phyloP scores from a whole-genome alignment of 1,140 invertebrate genomes.

The Ylistrum balloti region DNA sequence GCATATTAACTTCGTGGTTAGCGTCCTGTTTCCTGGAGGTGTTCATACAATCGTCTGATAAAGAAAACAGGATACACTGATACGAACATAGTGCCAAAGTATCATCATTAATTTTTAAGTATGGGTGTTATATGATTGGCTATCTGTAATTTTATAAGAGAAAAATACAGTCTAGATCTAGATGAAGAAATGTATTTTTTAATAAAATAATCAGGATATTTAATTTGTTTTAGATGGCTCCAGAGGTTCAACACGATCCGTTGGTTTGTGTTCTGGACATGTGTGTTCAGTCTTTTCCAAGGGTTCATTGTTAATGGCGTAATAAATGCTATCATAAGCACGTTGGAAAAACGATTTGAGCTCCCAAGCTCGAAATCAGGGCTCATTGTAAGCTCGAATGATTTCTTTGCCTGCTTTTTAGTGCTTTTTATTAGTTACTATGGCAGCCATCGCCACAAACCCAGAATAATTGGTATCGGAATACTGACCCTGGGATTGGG shows the following conservation, averaged over 20 bases:
- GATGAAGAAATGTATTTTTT: not conserved
- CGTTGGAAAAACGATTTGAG: constrained; percentile 91
- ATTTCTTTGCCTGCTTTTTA: constrained; percentile 90
- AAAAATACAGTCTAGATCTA: not conserved
- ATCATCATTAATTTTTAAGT: too few species aligned
- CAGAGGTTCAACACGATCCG: constrained; percentile 67
- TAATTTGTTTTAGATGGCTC: constrained; percentile 53
- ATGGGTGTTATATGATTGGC: too few species aligned
- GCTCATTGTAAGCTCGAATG: constrained; percentile 90
- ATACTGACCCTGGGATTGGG: constrained; percentile 90
- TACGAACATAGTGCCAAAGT: too few species aligned
- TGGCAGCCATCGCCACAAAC: constrained; percentile 90
- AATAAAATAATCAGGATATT: not conserved
- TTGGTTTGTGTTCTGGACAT: constrained; percentile 70
- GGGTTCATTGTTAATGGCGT: constrained; percentile 93
- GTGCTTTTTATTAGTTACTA: constrained; percentile 92
- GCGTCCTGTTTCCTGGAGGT: too few species aligned
- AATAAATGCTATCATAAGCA: constrained; percentile 92
- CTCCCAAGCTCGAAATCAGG: constrained; percentile 88
- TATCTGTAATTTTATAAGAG: too few species aligned
- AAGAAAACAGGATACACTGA: too few species aligned
- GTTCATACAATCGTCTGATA: too few species aligned
- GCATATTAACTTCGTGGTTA: too few species aligned
- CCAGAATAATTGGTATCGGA: constrained; percentile 87
- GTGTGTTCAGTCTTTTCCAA: constrained; percentile 76